These are phyloP conservation scores for Brienomyrus longianalis DNA, from an alignment of 2,113 vertebrate genomes.

Conservation along the genomic window DNA sequence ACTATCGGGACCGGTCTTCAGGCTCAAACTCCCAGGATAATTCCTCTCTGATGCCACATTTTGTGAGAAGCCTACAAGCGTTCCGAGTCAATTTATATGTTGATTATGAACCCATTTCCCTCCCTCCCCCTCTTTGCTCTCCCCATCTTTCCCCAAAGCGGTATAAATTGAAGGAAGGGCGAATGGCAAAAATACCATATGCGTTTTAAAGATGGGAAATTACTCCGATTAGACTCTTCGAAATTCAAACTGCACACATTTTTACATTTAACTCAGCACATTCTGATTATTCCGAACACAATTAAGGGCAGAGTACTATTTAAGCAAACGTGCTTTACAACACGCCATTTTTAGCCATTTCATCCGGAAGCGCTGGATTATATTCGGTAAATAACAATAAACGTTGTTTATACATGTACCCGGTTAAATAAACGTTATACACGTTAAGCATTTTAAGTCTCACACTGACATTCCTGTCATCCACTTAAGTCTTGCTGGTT, in stretches of 20 bases:
- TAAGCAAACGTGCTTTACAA: background rate
- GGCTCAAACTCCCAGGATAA: conserved; percentile 8
- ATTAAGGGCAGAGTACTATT: background rate
- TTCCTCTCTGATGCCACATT: background rate
- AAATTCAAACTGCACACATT: background rate
- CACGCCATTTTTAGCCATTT: background rate
- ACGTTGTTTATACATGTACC: background rate
- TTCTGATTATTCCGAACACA: background rate
- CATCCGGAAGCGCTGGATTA: background rate
- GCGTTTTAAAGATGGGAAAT: background rate
- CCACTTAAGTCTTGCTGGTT: background rate
- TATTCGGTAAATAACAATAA: background rate
- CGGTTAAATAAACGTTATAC: background rate
- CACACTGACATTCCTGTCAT: background rate
- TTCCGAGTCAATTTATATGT: conserved; percentile 19
- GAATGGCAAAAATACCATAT: background rate
- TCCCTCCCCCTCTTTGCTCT: background rate
- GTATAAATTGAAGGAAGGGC: background rate
- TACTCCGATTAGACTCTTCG: background rate
- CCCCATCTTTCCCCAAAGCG: background rate
- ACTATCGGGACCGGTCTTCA: background rate
- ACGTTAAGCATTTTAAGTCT: background rate
- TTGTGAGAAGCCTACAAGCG: conserved; percentile 6
- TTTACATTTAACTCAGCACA: background rate
- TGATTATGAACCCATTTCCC: background rate